Evolutionary conservation across 2,888 invertebrate genomes (phyloP), one percentile per base, ranked within the genome.

Genomic region (Physocephala rufipes): DNA sequence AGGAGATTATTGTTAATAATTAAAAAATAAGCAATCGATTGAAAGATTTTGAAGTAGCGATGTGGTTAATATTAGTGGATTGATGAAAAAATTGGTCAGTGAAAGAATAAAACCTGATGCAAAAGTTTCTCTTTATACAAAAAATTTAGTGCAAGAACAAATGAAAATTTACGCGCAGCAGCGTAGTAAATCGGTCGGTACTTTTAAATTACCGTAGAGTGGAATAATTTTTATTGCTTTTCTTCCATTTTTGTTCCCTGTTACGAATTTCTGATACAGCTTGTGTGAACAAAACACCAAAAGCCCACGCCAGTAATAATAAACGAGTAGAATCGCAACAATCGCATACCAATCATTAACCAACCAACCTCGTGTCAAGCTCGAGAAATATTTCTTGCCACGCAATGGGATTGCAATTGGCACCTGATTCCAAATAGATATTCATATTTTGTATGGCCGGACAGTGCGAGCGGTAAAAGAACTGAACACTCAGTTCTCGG

Each of bases 81-180:
- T 49, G 19, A 1, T 49, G 4, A n/a, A 16, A n/a, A 49, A 49
- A 49, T 49, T 16, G 19, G 4, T 0, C 49, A 49, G 9, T 13
- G 5, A 13, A 49, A 61, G 12, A 61, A 30, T n/a, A 61, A 30
- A 61, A 30, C 19, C 19, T 36, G n/a, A 36, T n/a, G 28, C 16
- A 55, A n/a, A 55, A 55, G 55, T 55, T 55, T 55, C 55, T 26
- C n/a, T 59, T 30, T 30, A 59, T 30, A 16, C n/a, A 30, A 30
- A 59, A 28, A 24, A 59, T n/a, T 49, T 49, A 59, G n/a, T 36
- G 36, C 36, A 3, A n/a, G 28, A 12, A 59, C 28, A n/a, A n/a
- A 59, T 16, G 15, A 30, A 55, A 30, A 59, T 59, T 59, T 59
- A 59, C 59, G 59, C 59, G 59, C 59, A 59, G 59, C 59, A 59